Conservation (phyloP, 2,888 invertebrate genomes). For the Hirtodrosophila duncani region DNA sequence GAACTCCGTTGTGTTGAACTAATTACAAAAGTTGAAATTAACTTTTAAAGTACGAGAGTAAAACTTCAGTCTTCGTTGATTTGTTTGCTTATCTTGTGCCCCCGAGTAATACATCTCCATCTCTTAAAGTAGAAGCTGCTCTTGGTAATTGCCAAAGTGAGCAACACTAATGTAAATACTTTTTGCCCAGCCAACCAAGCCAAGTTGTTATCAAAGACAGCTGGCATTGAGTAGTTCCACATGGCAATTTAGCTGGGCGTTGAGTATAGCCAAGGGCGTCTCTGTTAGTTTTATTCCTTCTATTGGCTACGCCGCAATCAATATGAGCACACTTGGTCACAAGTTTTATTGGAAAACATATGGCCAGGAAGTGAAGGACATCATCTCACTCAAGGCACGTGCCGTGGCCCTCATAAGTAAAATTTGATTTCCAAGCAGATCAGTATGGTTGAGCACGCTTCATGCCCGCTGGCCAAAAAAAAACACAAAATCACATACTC, state of each 20-base stretch:
- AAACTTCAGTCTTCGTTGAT: constrained; percentile 25
- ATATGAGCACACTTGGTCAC: constrained; percentile 3
- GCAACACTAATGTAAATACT: constrained; percentile 9
- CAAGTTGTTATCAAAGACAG: not conserved
- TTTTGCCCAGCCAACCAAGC: too few species aligned
- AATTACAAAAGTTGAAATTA: constrained; percentile 29
- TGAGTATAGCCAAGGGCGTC: not conserved
- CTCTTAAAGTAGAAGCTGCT: too few species aligned
- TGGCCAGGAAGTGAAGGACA: constrained; percentile 6
- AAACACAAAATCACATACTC: not conserved
- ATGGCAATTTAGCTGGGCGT: constrained; percentile 8
- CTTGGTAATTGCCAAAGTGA: too few species aligned
- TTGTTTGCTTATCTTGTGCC: constrained; percentile 13
- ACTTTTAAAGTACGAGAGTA: constrained; percentile 16
- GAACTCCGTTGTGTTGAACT: not conserved
- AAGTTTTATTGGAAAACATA: constrained; percentile 36
- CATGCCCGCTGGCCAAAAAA: constrained; percentile 24
- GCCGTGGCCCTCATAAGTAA: not conserved
- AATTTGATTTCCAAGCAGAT: not conserved
- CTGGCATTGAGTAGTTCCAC: constrained; percentile 8
- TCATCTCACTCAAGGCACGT: constrained; percentile 5
- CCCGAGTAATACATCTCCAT: too few species aligned
- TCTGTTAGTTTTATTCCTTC: too few species aligned
- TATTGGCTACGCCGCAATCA: too few species aligned
- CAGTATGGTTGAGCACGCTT: constrained; percentile 14